Conservation (phyloP, 2,113 vertebrate species). For the Platysteira castanea region DNA sequence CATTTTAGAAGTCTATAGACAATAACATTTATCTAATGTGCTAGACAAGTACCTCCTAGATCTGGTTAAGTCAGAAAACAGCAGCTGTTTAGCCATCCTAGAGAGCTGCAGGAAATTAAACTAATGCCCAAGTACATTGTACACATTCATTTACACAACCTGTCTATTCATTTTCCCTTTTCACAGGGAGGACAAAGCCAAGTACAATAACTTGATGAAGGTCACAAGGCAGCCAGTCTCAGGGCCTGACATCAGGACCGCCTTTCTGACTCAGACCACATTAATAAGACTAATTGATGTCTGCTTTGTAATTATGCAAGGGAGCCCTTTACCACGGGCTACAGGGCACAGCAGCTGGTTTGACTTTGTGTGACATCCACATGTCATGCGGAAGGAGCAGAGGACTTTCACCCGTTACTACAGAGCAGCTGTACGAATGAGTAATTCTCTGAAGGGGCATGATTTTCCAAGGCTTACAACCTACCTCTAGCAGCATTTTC, state of each 20-base stretch:
- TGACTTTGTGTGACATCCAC: not conserved
- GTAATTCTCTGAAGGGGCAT: not conserved
- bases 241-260: not conserved
- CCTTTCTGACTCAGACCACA: not conserved
- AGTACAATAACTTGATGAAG: not conserved
- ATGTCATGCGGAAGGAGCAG: fast-evolving
- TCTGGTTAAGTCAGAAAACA: not conserved
- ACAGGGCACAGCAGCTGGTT: not conserved
- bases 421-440: not conserved
- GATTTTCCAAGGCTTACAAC: not conserved
- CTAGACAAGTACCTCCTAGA: not conserved
- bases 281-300: not conserved
- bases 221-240: not conserved
- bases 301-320: not conserved
- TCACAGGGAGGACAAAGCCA: not conserved
- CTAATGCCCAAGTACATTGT: not conserved
- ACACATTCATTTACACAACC: not conserved
- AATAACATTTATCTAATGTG: not conserved
- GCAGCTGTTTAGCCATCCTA: not conserved
- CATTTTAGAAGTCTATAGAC: not conserved
- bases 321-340: not conserved
- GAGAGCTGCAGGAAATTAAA: not conserved
- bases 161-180: not conserved
- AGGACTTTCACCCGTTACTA: not conserved
- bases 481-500: conserved; percentile 91